Conservation (phyloP, 2,113 vertebrate species). For the Otolemur garnettii region DNA sequence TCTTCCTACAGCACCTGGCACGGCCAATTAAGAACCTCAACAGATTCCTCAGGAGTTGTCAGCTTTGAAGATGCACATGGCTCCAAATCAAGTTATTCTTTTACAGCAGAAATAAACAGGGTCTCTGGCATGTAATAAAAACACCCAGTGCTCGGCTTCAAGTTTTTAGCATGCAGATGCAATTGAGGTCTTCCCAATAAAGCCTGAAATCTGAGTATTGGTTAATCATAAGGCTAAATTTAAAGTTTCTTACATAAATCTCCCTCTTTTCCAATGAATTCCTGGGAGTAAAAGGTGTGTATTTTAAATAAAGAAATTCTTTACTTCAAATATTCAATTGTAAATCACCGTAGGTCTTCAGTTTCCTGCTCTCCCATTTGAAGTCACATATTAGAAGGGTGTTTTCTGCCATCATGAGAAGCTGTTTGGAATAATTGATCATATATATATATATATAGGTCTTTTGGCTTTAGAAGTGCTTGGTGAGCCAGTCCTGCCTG, state of each 20-base stretch:
- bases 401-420: neutral
- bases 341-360: neutral
- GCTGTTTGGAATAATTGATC: constrained; percentile 4
- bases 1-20: neutral
- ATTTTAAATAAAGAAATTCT: neutral
- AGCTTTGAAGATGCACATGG: neutral
- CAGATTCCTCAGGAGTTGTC: constrained; percentile 29
- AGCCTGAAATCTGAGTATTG: neutral
- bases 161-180: neutral
- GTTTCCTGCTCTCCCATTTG: neutral
- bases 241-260: neutral
- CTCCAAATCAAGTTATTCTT: constrained; percentile 13
- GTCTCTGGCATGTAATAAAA: neutral
- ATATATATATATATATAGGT: no score
- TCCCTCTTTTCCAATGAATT: constrained; percentile 27
- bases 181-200: neutral
- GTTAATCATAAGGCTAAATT: neutral
- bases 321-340: constrained; percentile 25
- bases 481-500: neutral
- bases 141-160: neutral
- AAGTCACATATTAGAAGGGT: neutral
- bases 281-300: constrained; percentile 35
- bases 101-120: neutral
- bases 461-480: neutral
- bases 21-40: neutral